Base-by-base conservation (phyloP, 2,113 vertebrate genomes). In the Regulus satrapa region DNA sequence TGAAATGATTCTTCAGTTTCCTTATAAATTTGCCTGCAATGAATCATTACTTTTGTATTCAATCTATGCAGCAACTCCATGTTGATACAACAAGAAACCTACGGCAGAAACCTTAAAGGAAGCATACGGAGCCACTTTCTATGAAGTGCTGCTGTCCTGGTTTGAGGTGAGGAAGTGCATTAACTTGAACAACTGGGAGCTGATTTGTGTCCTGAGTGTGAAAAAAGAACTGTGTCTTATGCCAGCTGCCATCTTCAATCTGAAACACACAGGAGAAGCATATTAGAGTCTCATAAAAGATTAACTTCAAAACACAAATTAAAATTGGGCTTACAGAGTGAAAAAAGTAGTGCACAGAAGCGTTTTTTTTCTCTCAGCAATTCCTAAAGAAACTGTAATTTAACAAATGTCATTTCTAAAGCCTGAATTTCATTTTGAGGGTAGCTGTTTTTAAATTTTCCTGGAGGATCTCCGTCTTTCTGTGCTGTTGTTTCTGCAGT, bases 211-310 rank as follows among this genome's bases (percentile, higher is more conserved):
- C 98, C 97, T 99, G 99, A 98, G 99, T 98, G 62, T 98, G 98
- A 97, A 99, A 99, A 95, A 98, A 95, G 95, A 99, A 99, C 93
- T 95, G 98, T 59, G 99, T 98, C 96, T 98, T 99, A 96, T 94
- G 99, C 99, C 99, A 99, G 97, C 97, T 98, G 98, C 99, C 99
- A 87, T 99, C 99, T 96, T 98, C 98, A 95, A 99, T 98, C 99
- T 99, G 98, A 92, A 98, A 98, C 58, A 76, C 69, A 96, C 32
- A 86, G 71, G 85, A 80, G 24, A 32, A 32, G 8, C 81, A 31
- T 18, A 76, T 77, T 72, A 91, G 38, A 61, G 75, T 56, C 7
- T 19, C 15, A 43, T 51, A 49, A 91, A 73, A 64, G 32, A 64
- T 7, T 3, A 67, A 6, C 43, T 67, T 89, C 24, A 38, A 85